phyloP scores from a whole-genome alignment of 2,797 vertebrate genomes.

The Rhynchotus rufescens region DNA sequence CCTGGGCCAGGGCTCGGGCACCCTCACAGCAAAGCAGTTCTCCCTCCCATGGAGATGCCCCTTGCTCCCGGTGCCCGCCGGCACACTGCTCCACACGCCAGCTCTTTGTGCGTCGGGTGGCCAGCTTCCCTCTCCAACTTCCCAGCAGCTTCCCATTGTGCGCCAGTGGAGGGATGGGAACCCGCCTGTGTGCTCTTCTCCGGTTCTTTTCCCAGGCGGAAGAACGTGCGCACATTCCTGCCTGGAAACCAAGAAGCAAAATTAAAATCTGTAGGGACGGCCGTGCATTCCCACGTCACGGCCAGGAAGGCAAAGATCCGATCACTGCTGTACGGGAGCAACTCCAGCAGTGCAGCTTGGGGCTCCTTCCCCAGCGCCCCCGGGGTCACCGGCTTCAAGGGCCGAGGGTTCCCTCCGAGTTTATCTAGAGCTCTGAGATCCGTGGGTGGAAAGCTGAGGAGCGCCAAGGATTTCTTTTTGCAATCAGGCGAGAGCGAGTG shows the following conservation, averaged over 20 bases:
- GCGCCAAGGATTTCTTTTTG: not conserved
- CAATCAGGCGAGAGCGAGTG: not conserved
- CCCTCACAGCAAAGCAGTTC: no score
- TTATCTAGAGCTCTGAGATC: not conserved
- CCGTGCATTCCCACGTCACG: not conserved
- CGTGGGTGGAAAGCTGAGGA: not conserved
- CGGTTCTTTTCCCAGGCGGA: not conserved
- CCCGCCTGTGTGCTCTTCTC: not conserved
- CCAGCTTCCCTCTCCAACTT: not conserved
- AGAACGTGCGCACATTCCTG: rapidly evolving
- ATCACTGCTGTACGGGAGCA: not conserved
- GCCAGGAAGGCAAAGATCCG: not conserved
- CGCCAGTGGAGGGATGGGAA: not conserved
- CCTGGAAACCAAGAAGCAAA: not conserved
- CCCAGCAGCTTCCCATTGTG: rapidly evolving
- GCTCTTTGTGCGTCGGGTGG: rapidly evolving
- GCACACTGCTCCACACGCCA: rapidly evolving
- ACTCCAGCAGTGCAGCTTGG: not conserved
- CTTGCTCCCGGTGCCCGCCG: rapidly evolving
- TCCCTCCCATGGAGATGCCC: not conserved
- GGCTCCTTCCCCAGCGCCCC: not conserved
- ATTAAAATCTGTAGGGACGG: rapidly evolving
- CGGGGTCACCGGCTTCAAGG: rapidly evolving
- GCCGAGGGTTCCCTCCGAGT: not conserved
- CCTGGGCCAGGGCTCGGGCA: no score